These are phyloP conservation scores for Chrysina gloriosa DNA, from an alignment of 2,888 invertebrate genomes.

Conservation along the genomic window DNA sequence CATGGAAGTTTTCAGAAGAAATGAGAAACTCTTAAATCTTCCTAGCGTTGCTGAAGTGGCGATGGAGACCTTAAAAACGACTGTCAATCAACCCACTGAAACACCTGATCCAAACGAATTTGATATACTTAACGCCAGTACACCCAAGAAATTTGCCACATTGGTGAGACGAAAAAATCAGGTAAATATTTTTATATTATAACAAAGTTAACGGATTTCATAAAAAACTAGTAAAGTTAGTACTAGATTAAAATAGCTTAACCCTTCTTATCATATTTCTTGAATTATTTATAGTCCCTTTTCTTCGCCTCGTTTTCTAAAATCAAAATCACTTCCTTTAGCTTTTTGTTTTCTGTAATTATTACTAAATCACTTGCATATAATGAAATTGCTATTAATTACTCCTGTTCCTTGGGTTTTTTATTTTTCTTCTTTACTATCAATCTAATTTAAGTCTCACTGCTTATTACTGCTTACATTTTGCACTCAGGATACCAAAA, in stretches of 20 bases:
- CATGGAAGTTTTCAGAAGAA: conserved; percentile 18
- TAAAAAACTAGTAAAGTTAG: not conserved
- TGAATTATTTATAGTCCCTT: too few relatives aligned
- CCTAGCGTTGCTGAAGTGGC: not conserved
- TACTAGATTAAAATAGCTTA: not conserved
- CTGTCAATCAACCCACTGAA: conserved; percentile 1
- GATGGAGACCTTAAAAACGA: not conserved
- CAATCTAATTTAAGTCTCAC: too few relatives aligned
- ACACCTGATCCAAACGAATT: conserved; percentile 22
- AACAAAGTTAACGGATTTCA: not conserved
- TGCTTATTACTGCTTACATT: too few relatives aligned
- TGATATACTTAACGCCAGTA: conserved; percentile 2
- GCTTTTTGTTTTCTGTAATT: too few relatives aligned
- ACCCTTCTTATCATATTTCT: too few relatives aligned
- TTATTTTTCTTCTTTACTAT: too few relatives aligned
- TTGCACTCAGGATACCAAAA: too few relatives aligned
- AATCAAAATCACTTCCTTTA: too few relatives aligned
- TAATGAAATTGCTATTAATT: too few relatives aligned
- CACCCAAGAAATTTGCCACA: conserved; percentile 21
- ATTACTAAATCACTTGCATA: too few relatives aligned
- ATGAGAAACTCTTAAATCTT: conserved; percentile 18
- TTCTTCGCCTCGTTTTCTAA: too few relatives aligned
- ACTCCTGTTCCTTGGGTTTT: too few relatives aligned
- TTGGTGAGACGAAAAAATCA: conserved; percentile 7
- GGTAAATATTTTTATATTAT: not conserved